These are phyloP conservation scores for Drosophila colorata DNA, from an alignment of 2,888 invertebrate species.

Conservation along the genomic window DNA sequence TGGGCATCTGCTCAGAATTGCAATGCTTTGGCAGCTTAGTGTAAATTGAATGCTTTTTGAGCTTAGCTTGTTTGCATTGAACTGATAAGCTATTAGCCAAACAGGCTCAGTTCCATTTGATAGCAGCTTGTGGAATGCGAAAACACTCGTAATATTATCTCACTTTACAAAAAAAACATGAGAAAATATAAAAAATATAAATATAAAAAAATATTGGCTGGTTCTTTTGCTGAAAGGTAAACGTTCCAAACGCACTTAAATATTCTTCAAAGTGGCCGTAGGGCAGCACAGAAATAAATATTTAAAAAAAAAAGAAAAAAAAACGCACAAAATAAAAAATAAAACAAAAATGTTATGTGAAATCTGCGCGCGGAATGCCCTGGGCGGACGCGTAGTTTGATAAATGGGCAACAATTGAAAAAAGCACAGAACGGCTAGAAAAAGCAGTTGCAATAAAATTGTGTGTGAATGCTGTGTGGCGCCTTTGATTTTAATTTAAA, in stretches of 20 bases:
- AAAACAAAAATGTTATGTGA: conserved; percentile 24
- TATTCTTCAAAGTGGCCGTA: conserved; percentile 36
- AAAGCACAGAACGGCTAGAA: conserved; percentile 1
- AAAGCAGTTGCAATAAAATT: conserved; percentile 11
- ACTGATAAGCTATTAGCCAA: conserved; percentile 42
- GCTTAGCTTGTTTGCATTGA: conserved; percentile 21
- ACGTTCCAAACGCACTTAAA: conserved; percentile 20
- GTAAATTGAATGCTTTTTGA: conserved; percentile 45
- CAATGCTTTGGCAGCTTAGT: conserved; percentile 21
- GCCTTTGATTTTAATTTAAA: background rate
- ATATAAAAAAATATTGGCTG: conserved; percentile 16
- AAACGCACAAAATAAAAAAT: conserved; percentile 6
- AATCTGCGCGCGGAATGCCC: conserved; percentile 23
- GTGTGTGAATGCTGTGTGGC: background rate
- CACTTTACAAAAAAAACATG: background rate
- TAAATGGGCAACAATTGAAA: conserved; percentile 42
- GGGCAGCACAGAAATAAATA: conserved; percentile 18
- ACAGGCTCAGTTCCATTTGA: conserved; percentile 20
- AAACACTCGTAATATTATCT: conserved; percentile 12
- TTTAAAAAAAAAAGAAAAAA: conserved; percentile 3
- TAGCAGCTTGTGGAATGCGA: conserved; percentile 3
- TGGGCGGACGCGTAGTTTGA: conserved; percentile 29
- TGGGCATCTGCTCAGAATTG: conserved; percentile 7
- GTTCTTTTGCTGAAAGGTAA: conserved; percentile 12
- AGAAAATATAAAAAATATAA: no score